Evolutionary conservation across 1,140 invertebrate genomes (phyloP).

Genomic region (Scaptomyza graminum): DNA sequence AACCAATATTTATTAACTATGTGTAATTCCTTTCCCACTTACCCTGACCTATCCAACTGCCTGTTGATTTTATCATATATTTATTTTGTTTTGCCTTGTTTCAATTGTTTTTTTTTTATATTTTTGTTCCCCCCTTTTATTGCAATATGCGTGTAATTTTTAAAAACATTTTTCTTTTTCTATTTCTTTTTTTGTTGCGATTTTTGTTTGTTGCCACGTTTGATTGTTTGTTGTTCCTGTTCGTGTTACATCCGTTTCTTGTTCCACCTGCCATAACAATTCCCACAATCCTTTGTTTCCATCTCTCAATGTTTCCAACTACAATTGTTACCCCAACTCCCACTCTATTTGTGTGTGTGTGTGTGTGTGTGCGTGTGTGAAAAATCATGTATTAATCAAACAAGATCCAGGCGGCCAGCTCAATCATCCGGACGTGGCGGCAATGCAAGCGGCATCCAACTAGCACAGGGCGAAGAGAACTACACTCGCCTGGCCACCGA

Average conservation of each 20-base stretch:
- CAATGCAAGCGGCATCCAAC: slow-evolving; percentile 65
- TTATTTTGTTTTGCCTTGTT: too few species aligned
- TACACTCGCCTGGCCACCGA: slow-evolving; percentile 97
- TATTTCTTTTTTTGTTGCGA: slow-evolving; percentile 20
- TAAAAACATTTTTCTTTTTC: slow-evolving; percentile 7
- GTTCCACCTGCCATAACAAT: slow-evolving; percentile 5
- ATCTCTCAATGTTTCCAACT: slow-evolving; percentile 1
- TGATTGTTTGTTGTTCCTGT: slow-evolving; percentile 30
- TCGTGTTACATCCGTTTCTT: slow-evolving; percentile 7
- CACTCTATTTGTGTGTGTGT: slow-evolving; percentile 23
- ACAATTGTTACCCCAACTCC: not conserved
- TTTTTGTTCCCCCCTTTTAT: slow-evolving; percentile 3
- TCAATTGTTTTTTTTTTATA: slow-evolving; percentile 4
- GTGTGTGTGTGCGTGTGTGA: slow-evolving; percentile 51
- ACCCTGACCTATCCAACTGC: not conserved
- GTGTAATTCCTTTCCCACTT: not conserved
- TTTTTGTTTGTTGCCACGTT: slow-evolving; percentile 19
- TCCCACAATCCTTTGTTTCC: slow-evolving; percentile 4
- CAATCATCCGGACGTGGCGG: slow-evolving; percentile 72
- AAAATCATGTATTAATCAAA: slow-evolving; percentile 80
- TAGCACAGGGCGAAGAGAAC: slow-evolving; percentile 90
- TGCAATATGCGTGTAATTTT: slow-evolving; percentile 23
- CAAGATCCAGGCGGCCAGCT: slow-evolving; percentile 83
- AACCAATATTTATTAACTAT: not conserved
- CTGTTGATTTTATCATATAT: too few species aligned